Conservation (phyloP, 2,888 invertebrate species). For the Malthinus seriepunctatus region DNA sequence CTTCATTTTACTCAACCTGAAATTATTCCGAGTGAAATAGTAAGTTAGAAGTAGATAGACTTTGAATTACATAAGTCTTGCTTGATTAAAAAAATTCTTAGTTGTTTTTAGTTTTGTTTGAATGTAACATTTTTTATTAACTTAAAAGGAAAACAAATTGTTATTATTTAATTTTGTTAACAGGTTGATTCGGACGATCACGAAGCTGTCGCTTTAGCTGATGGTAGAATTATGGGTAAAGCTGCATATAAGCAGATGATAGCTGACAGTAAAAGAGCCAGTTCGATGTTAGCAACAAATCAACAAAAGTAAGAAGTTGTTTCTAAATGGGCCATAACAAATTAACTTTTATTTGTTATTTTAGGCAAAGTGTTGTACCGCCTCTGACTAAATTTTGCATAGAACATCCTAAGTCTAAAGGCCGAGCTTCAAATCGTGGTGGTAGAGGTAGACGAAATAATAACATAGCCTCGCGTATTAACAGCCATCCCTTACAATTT, state of each 20-base stretch:
- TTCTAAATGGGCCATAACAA: too few species aligned
- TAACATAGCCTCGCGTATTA: background rate
- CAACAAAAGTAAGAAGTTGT: background rate
- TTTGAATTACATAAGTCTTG: background rate
- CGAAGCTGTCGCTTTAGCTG: constrained; percentile 39
- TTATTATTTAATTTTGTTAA: background rate
- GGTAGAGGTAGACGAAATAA: background rate
- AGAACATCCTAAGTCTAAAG: background rate
- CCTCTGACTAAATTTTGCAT: too few species aligned
- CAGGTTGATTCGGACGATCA: constrained; percentile 29
- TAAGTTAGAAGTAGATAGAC: constrained; percentile 1
- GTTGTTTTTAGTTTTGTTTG: background rate
- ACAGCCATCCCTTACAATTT: too few species aligned
- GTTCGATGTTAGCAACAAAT: background rate
- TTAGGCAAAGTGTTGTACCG: too few species aligned
- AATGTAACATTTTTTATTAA: background rate
- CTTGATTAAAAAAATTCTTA: background rate
- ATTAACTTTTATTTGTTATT: too few species aligned
- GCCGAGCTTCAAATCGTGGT: background rate
- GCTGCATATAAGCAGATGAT: constrained; percentile 42
- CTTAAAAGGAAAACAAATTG: background rate
- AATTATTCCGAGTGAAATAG: constrained; percentile 12
- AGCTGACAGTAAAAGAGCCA: constrained; percentile 35
- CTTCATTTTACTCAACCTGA: constrained; percentile 16
- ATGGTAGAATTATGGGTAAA: constrained; percentile 40